These are phyloP conservation scores for Myrmecophaga tridactyla DNA, from an alignment of 2,113 vertebrate genomes.

Conservation along the genomic window DNA sequence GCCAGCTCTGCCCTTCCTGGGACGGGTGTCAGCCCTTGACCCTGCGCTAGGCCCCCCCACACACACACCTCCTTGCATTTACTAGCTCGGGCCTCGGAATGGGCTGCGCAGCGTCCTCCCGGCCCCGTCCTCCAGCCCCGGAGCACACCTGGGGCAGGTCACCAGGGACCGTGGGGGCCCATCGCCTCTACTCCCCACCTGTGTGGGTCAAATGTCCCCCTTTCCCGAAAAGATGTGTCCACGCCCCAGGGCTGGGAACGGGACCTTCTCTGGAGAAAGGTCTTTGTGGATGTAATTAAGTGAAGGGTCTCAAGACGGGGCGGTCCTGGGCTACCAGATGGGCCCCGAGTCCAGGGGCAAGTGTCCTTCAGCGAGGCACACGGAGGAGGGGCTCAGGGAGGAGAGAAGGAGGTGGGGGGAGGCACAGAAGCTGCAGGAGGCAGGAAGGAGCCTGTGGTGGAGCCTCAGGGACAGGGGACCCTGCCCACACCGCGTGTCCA, in stretches of 20 bases:
- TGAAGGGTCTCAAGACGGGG: neutral
- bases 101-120: neutral
- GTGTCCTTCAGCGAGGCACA: neutral
- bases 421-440: too few relatives aligned
- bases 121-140: too few relatives aligned
- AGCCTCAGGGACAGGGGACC: too few relatives aligned
- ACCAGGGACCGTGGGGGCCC: neutral
- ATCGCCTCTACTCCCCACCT: neutral
- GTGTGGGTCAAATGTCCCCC: too few relatives aligned
- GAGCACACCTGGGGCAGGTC: fast-evolving
- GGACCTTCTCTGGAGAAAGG: neutral
- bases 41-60: neutral
- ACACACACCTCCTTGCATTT: neutral
- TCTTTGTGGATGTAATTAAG: neutral
- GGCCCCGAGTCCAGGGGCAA: fast-evolving
- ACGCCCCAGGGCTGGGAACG: neutral
- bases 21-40: fast-evolving
- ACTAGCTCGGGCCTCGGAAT: too few relatives aligned
- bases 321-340: neutral
- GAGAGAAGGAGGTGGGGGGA: neutral
- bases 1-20: neutral
- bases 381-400: neutral
- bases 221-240: neutral
- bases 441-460: too few relatives aligned
- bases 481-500: too few relatives aligned